Evolutionary conservation across 2,888 invertebrate species (phyloP).

Genomic region (Thymelicus lineola): DNA sequence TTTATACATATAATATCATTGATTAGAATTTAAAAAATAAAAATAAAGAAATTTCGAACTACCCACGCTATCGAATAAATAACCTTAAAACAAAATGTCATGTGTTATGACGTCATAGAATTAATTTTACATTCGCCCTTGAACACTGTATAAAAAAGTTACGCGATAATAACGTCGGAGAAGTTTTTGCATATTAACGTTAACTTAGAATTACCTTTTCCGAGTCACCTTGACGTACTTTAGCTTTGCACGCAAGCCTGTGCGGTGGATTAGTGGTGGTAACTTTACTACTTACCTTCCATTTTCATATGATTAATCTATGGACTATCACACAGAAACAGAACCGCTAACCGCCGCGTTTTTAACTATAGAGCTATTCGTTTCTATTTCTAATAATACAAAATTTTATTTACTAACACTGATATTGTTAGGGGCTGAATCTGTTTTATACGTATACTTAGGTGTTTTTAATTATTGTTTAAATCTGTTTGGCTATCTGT

Average conservation of each 20-base stretch:
- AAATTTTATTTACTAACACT: too few species aligned
- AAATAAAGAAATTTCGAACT: too few species aligned
- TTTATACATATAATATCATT: too few species aligned
- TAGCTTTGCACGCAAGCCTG: slow-evolving; percentile 37
- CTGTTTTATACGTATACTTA: too few species aligned
- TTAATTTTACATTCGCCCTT: slow-evolving; percentile 28
- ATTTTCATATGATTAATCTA: slow-evolving; percentile 13
- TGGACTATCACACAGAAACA: background rate
- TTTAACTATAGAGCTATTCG: too few species aligned
- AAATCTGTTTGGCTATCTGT: too few species aligned
- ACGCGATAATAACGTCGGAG: slow-evolving; percentile 24
- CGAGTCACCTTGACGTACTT: slow-evolving; percentile 42
- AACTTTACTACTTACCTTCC: background rate
- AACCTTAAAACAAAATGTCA: background rate
- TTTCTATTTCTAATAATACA: background rate
- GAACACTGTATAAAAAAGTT: slow-evolving; percentile 31
- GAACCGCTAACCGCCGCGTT: too few species aligned
- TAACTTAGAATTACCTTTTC: slow-evolving; percentile 32
- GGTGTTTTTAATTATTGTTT: too few species aligned
- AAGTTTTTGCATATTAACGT: slow-evolving; percentile 37
- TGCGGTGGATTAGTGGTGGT: slow-evolving; percentile 18
- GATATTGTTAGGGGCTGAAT: too few species aligned
- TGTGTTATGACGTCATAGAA: slow-evolving; percentile 17
- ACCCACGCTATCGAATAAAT: background rate
- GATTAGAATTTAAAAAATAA: too few species aligned